Evolutionary conservation across 2,888 invertebrate species (phyloP).

Genomic region (Troides aeacus): DNA sequence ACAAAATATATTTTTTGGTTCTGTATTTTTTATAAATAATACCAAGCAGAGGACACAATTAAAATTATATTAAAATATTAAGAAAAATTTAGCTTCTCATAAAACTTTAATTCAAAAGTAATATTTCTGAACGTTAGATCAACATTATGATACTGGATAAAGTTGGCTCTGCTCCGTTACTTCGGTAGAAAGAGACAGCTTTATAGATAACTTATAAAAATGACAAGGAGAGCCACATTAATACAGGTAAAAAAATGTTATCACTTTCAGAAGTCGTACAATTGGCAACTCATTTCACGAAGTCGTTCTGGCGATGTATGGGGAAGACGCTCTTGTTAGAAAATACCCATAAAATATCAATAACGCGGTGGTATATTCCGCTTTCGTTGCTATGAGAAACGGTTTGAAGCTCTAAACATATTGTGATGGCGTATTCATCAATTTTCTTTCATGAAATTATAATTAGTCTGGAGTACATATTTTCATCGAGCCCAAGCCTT

Average conservation of each 20-base stretch:
- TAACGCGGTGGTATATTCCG: slow-evolving; percentile 58
- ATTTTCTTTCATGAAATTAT: slow-evolving; percentile 20
- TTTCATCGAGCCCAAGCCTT: slow-evolving; percentile 63
- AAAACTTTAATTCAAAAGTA: not conserved
- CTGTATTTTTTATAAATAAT: not conserved
- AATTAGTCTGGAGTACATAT: slow-evolving; percentile 35
- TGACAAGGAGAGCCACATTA: slow-evolving; percentile 2
- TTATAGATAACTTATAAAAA: not conserved
- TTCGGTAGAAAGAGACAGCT: slow-evolving; percentile 33
- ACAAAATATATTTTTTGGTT: slow-evolving; percentile 17
- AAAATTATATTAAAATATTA: no score
- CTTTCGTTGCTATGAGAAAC: slow-evolving; percentile 32
- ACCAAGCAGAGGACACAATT: not conserved
- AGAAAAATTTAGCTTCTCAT: no score
- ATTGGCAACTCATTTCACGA: slow-evolving; percentile 45
- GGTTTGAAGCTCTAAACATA: slow-evolving; percentile 28
- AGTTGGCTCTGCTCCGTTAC: not conserved
- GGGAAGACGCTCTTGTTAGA: slow-evolving; percentile 60
- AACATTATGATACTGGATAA: slow-evolving; percentile 12
- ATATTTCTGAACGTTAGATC: slow-evolving; percentile 24
- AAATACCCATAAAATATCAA: slow-evolving; percentile 51
- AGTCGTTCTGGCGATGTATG: slow-evolving; percentile 57
- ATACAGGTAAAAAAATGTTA: slow-evolving; percentile 30
- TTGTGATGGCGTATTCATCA: slow-evolving; percentile 45
- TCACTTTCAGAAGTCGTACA: slow-evolving; percentile 32